A percentile compares a stretch with the other conserved stretches of the same genome.
Conservation (phyloP, 2,113 vertebrate genomes). For the Sapajus apella region DNA sequence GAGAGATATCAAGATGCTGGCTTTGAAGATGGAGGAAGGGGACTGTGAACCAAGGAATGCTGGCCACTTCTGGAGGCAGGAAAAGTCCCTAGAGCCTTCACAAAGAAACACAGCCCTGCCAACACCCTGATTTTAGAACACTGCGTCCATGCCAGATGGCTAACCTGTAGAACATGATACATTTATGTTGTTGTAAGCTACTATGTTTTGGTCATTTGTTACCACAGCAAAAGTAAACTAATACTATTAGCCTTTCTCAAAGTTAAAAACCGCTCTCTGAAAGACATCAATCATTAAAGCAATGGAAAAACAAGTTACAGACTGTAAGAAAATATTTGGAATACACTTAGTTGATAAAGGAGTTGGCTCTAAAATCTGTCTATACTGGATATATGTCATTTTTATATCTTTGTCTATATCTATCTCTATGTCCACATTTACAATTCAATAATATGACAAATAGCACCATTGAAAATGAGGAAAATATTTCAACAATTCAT, state of each 20-base stretch:
- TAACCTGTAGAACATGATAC: neutral
- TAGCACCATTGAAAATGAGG: neutral
- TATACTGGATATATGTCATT: neutral
- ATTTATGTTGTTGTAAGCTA: neutral
- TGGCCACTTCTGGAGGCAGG: neutral
- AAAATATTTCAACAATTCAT: neutral
- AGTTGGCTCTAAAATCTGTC: neutral
- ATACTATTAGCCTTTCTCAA: neutral
- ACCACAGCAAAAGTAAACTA: neutral
- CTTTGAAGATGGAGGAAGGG: neutral
- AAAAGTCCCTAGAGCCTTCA: neutral
- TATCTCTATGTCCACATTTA: neutral
- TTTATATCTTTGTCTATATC: neutral
- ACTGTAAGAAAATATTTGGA: neutral
- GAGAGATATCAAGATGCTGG: neutral
- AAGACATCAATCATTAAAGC: neutral
- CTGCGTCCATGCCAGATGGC: neutral
- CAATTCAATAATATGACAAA: neutral
- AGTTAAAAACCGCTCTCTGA: neutral
- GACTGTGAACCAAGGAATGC: neutral
- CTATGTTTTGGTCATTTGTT: neutral
- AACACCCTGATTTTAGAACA: neutral
- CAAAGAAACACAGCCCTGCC: neutral
- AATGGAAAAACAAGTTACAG: neutral
- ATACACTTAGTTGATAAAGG: neutral